phyloP scores from a whole-genome alignment of 2,113 vertebrate species.

The Menura novaehollandiae region DNA sequence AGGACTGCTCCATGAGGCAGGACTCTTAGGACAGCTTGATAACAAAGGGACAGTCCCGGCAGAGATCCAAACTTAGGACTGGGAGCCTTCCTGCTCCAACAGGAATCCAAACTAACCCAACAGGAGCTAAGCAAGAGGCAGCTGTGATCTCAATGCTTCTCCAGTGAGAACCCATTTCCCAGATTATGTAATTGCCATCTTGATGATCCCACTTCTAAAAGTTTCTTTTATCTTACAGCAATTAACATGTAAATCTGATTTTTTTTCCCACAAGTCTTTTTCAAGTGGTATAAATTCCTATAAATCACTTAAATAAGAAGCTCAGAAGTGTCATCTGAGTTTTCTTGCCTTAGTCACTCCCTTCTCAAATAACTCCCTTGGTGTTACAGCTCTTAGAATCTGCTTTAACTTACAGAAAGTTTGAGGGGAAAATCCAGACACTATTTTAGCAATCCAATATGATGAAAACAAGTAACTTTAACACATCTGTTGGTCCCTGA shows the following conservation, averaged over 20 bases:
- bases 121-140: neutral
- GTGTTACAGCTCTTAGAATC: constrained; percentile 1
- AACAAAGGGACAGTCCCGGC: neutral
- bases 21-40: neutral
- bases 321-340: constrained; percentile 34
- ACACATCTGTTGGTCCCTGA: neutral
- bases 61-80: neutral
- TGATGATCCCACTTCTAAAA: constrained; percentile 5
- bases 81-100: neutral
- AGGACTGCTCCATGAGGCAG: neutral
- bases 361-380: neutral
- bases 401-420: neutral
- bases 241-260: constrained; percentile 22
- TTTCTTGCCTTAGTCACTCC: constrained; percentile 16
- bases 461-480: neutral
- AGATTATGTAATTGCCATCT: neutral
- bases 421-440: neutral
- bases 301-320: constrained; percentile 2
- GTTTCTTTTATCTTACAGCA: constrained; percentile 17
- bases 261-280: neutral
- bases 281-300: constrained; percentile 12
- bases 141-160: neutral
- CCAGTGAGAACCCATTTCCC: neutral
- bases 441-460: neutral
- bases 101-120: neutral